Percentiles rank a stretch among this genome's conserved stretches.
Evolutionary conservation across 2,113 vertebrate genomes (phyloP).

Genomic region (Crypturellus undulatus): DNA sequence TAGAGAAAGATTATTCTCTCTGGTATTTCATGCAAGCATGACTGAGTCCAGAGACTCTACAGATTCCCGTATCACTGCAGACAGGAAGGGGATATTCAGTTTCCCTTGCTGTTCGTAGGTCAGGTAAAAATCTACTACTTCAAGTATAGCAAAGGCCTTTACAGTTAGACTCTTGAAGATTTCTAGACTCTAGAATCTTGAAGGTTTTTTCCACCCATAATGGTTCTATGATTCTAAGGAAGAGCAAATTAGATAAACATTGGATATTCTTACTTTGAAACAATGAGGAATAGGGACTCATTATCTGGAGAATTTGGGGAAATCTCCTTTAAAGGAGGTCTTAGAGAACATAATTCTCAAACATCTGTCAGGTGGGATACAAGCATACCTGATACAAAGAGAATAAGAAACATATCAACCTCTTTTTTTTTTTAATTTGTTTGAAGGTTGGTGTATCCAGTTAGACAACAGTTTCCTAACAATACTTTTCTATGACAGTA

Average conservation of each 20-base stretch:
- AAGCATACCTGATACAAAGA: not conserved
- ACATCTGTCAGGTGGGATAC: not conserved
- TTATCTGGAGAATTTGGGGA: not conserved
- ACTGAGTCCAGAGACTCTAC: not conserved
- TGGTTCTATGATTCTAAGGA: not conserved
- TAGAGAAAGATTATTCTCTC: not conserved
- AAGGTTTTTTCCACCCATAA: no score
- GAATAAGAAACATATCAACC: not conserved
- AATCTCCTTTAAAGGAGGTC: not conserved
- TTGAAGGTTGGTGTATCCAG: slow-evolving; percentile 1
- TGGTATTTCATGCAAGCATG: not conserved
- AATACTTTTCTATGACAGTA: slow-evolving; percentile 11
- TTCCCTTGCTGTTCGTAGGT: not conserved
- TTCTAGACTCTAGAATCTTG: no score
- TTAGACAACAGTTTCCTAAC: not conserved
- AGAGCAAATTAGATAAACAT: not conserved
- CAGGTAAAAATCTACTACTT: not conserved
- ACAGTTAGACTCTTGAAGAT: no score
- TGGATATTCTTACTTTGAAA: not conserved
- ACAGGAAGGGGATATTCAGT: not conserved
- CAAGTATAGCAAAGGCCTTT: not conserved
- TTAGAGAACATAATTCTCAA: not conserved
- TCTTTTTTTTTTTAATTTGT: not conserved
- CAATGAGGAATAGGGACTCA: not conserved
- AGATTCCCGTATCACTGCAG: not conserved